Conservation (phyloP, 92 coral and sea anemone genomes). For the Heliopora coerulea region DNA sequence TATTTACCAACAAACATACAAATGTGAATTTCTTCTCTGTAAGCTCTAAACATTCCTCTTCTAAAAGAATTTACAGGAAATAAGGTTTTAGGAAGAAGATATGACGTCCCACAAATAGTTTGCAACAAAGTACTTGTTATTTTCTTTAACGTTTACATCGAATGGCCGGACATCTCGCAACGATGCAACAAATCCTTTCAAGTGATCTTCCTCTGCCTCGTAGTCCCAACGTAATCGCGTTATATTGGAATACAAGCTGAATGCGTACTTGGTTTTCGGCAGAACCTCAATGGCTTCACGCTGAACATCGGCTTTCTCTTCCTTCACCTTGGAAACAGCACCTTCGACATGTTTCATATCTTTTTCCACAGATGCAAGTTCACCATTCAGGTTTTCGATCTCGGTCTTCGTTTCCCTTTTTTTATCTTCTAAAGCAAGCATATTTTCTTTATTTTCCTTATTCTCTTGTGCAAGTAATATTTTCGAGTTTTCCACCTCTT, state of each 20-base stretch:
- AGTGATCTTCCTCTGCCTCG: constrained; percentile 67
- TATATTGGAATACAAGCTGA: constrained; percentile 83
- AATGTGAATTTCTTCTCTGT: too few species aligned
- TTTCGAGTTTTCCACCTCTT: constrained; percentile 30
- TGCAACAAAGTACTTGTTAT: constrained; percentile 62
- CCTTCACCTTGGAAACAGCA: constrained; percentile 45
- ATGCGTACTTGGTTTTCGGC: constrained; percentile 84
- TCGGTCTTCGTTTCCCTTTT: constrained; percentile 45
- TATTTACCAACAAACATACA: too few species aligned
- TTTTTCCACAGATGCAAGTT: constrained; percentile 55
- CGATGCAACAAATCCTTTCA: constrained; percentile 87
- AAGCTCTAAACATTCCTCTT: too few species aligned
- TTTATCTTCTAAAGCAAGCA: constrained; percentile 56
- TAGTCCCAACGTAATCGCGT: constrained; percentile 97
- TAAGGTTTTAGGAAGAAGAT: constrained; percentile 32
- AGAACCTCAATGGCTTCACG: constrained; percentile 65
- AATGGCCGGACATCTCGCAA: constrained; percentile 88
- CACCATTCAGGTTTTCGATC: constrained; percentile 71
- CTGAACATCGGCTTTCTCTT: constrained; percentile 49
- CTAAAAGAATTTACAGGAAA: too few species aligned
- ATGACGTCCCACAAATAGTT: constrained; percentile 90
- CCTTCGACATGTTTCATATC: constrained; percentile 55
- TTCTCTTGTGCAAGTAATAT: constrained; percentile 38
- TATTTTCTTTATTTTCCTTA: constrained; percentile 28
- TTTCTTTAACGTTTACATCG: constrained; percentile 66